phyloP scores from a whole-genome alignment of 2,797 vertebrate species.

The Leptoclinus maculatus region DNA sequence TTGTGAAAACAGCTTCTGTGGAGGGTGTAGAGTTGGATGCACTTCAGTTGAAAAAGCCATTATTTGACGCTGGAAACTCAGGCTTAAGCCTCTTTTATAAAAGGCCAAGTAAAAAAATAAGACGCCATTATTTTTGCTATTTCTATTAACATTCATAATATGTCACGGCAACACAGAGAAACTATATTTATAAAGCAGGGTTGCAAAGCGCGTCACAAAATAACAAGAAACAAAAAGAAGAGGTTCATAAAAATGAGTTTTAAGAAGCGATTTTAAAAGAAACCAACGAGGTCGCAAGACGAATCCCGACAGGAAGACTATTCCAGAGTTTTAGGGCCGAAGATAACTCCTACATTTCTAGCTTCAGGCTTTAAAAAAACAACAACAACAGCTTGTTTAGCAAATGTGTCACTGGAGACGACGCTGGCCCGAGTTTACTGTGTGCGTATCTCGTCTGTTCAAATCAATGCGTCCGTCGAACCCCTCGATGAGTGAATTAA shows the following conservation, averaged over 20 bases:
- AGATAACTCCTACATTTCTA: no score
- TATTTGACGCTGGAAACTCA: neutral
- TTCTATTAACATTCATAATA: neutral
- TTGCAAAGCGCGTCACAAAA: no score
- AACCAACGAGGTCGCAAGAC: no score
- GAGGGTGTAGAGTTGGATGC: neutral
- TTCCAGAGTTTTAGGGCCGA: no score
- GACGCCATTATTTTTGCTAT: neutral
- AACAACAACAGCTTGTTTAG: neutral
- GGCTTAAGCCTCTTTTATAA: neutral
- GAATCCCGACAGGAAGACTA: neutral
- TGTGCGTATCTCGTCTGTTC: neutral
- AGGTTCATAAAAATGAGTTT: no score
- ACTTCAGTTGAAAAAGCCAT: neutral
- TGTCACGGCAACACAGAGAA: neutral
- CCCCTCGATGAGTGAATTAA: conserved; percentile 37
- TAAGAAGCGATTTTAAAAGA: no score
- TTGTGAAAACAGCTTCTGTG: conserved; percentile 12
- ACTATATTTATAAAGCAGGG: no score
- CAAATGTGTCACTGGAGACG: neutral
- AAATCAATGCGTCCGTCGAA: neutral
- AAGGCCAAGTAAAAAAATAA: neutral
- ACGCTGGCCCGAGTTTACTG: fast-evolving
- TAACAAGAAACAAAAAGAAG: no score
- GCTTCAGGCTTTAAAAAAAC: neutral